Evolutionary conservation across 2,888 invertebrate genomes (phyloP), one percentile per base, ranked within the genome.

Genomic region (Ischnura elegans): DNA sequence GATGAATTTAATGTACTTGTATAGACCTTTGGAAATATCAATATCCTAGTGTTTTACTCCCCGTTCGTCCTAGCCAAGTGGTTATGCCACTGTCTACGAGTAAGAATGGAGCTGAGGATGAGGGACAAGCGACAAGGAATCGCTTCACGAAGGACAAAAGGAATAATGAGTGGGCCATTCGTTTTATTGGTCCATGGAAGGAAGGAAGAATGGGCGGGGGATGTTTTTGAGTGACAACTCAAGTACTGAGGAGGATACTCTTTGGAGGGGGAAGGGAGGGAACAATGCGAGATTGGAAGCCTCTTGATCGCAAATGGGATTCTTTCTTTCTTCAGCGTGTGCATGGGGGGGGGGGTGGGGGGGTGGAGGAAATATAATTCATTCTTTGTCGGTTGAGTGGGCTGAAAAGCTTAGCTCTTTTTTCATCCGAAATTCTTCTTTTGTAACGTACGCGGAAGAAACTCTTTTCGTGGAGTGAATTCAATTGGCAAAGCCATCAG

Each of bases 231-330:
- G 29, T n/a, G 66, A 66, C 66, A 66, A 29, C 66, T 66, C 66
- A 29, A 29, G 66, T n/a, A 13, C 8, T 19, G n/a, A n/a, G 66
- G 29, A 19, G 66, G 66, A 8, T 29, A 29, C 66, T 66, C 29
- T 6, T n/a, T 13, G 29, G 66, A 6, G 29, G 6, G 21, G 8
- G 29, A n/a, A 21, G 19, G 66, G 29, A 29, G 66, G 66, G 29
- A 66, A 66, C 29, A 66, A 66, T 66, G 66, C 61, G 61, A 61
- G 66, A 29, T 3, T n/a, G 29, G 66, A 66, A 29, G 29, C n/a
- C 66, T 29, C 66, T 66, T 66, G 66, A 66, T 66, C 29, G 66
- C 66, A 66, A 66, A 66, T 66, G 66, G 66, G 66, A 66, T 66
- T n/a, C 66, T n/a, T n/a, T n/a, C n/a, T 66, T 29, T 66, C 66